phyloP scores from a whole-genome alignment of 2,888 invertebrate genomes.

The Meliscaeva auricollis region DNA sequence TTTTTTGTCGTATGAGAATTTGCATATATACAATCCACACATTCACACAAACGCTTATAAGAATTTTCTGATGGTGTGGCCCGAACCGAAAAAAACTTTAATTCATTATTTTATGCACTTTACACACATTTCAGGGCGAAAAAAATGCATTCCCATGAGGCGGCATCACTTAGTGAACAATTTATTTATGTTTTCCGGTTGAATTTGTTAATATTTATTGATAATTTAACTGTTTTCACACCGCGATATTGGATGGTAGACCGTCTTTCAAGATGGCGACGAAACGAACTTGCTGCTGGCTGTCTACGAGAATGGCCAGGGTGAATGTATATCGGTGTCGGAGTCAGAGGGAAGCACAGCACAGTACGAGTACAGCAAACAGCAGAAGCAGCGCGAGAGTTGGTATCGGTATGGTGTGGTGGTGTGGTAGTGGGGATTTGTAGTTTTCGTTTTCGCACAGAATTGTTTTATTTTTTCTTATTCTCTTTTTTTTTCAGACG shows the following conservation, averaged over 20 bases:
- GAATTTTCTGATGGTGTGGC: constrained; percentile 61
- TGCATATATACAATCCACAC: constrained; percentile 44
- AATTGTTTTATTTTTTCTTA: constrained; percentile 75
- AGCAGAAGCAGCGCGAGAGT: constrained; percentile 67
- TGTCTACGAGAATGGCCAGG: constrained; percentile 21
- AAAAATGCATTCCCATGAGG: constrained; percentile 27
- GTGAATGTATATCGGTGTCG: background rate
- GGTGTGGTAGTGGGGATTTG: constrained; percentile 71
- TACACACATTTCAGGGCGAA: constrained; percentile 31
- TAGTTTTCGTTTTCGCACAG: constrained; percentile 76
- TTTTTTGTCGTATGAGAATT: constrained; percentile 5
- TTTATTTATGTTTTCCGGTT: constrained; percentile 60
- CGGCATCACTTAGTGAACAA: constrained; percentile 41
- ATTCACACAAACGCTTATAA: constrained; percentile 39
- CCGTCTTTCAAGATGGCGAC: constrained; percentile 78
- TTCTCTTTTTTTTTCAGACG: constrained; percentile 66
- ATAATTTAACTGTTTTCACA: constrained; percentile 64
- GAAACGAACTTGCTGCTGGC: constrained; percentile 61
- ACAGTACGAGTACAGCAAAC: background rate
- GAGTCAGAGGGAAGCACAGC: constrained; percentile 5
- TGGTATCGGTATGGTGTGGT: constrained; percentile 14
- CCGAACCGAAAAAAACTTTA: constrained; percentile 38
- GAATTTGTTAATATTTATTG: constrained; percentile 61
- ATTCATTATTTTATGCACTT: constrained; percentile 59
- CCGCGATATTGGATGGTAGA: constrained; percentile 71